These are phyloP conservation scores for Anabacerthia variegaticeps DNA, from an alignment of 2,797 vertebrate species.

Conservation along the genomic window DNA sequence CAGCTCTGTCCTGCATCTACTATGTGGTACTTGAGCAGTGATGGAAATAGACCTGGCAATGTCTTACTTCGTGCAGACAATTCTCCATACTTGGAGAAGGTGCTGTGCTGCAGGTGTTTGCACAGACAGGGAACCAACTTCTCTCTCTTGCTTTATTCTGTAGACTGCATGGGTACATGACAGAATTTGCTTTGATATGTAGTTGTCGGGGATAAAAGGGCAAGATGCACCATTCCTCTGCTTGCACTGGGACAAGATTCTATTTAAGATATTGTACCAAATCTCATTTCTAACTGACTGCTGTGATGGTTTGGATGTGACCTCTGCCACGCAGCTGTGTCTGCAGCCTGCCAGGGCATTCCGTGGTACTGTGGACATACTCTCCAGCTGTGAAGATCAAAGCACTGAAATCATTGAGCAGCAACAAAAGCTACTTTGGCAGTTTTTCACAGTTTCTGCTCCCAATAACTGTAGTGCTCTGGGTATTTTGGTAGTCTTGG, in stretches of 20 bases:
- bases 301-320: neutral
- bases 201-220: neutral
- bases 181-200: neutral
- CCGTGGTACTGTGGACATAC: rapidly evolving
- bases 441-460: neutral
- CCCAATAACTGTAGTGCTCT: neutral
- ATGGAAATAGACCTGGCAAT: neutral
- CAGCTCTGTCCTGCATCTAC: neutral
- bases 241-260: neutral
- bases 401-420: neutral
- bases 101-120: neutral
- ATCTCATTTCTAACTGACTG: neutral
- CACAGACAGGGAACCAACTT: neutral
- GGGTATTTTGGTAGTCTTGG: neutral
- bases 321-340: neutral
- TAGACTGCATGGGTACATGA: neutral
- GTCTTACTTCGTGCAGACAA: neutral
- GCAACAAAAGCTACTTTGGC: neutral
- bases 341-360: neutral
- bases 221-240: neutral
- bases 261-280: neutral
- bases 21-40: neutral
- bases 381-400: neutral
- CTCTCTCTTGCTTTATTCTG: neutral
- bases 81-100: neutral